phyloP scores from a whole-genome alignment of 2,888 invertebrate genomes.

The Stictocephala bisonia region DNA sequence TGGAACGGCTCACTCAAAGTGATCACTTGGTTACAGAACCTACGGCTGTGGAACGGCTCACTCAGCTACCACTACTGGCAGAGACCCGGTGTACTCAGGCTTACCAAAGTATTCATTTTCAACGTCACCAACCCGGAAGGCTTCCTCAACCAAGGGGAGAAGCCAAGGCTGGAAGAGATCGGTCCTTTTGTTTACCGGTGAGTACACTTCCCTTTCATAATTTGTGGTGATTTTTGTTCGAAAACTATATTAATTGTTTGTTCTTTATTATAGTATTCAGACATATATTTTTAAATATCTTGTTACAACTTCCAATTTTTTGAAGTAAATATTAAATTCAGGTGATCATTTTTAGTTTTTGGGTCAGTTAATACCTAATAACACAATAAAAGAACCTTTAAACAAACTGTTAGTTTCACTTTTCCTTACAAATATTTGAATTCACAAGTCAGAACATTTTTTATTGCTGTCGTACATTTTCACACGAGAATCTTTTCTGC shows the following conservation, averaged over 20 bases:
- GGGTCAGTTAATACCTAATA: background rate
- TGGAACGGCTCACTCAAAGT: too few relatives aligned
- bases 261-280: too few relatives aligned
- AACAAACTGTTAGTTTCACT: background rate
- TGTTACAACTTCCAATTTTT: too few relatives aligned
- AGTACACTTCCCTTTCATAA: too few relatives aligned
- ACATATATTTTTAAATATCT: too few relatives aligned
- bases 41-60: slow-evolving; percentile 85
- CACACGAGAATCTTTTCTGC: too few relatives aligned
- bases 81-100: slow-evolving; percentile 82
- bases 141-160: slow-evolving; percentile 80
- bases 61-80: slow-evolving; percentile 91
- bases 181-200: slow-evolving; percentile 90
- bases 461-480: too few relatives aligned
- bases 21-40: slow-evolving; percentile 75
- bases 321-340: too few relatives aligned
- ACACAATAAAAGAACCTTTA: background rate
- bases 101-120: slow-evolving; percentile 90
- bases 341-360: too few relatives aligned
- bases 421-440: too few relatives aligned
- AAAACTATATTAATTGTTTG: background rate
- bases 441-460: too few relatives aligned
- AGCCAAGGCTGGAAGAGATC: slow-evolving; percentile 83
- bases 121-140: slow-evolving; percentile 88
- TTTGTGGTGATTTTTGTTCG: background rate